These are phyloP conservation scores for Clepsis dumicolana DNA, from an alignment of 2,888 invertebrate species.

Conservation along the genomic window DNA sequence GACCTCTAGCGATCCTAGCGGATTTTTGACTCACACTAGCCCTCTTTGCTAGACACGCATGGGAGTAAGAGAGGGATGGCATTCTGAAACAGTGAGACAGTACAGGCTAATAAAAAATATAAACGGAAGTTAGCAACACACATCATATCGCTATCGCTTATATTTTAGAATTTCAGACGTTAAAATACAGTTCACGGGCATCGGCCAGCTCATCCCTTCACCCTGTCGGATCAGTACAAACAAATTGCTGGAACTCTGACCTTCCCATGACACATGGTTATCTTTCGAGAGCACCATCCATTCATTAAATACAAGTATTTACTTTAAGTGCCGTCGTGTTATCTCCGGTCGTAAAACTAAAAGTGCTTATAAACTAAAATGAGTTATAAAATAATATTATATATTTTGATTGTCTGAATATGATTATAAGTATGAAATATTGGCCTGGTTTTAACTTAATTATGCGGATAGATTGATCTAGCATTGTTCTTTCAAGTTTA, in stretches of 20 bases:
- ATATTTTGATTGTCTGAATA: neutral
- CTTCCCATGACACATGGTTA: constrained; percentile 53
- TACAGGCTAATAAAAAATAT: no score
- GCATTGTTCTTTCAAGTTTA: no score
- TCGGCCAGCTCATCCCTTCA: constrained; percentile 40
- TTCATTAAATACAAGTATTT: constrained; percentile 16
- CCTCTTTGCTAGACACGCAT: no score
- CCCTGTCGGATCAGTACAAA: constrained; percentile 62
- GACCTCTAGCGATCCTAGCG: no score
- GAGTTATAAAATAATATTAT: constrained; percentile 8
- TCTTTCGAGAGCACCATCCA: constrained; percentile 17
- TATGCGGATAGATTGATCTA: no score
- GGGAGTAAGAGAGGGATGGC: no score
- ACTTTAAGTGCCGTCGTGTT: constrained; percentile 6
- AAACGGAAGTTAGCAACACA: no score
- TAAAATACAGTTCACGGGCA: constrained; percentile 22
- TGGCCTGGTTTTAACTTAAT: no score
- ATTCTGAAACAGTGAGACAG: no score
- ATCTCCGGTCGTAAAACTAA: constrained; percentile 9
- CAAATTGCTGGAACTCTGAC: constrained; percentile 72
- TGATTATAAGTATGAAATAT: neutral
- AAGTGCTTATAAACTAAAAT: constrained; percentile 13
- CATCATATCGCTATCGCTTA: constrained; percentile 2
- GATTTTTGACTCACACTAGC: no score
- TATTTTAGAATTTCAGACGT: constrained; percentile 10